Conservation (phyloP, 2,113 vertebrate species). For the Chionis minor region DNA sequence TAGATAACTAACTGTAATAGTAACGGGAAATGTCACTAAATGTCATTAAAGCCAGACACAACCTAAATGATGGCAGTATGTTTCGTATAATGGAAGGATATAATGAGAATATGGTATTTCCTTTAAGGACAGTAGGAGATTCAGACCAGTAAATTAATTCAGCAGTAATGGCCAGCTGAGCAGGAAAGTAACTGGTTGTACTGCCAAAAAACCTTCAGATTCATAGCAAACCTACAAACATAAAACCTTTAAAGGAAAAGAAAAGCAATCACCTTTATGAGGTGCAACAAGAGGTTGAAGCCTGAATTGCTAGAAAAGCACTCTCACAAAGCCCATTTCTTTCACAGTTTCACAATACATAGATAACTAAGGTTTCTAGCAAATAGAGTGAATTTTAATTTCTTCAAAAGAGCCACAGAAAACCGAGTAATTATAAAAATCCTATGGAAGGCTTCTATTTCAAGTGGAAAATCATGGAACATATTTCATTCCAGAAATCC, state of each 20-base stretch:
- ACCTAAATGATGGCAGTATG: conserved; percentile 4
- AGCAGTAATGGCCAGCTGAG: neutral
- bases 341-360: neutral
- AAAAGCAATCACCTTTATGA: neutral
- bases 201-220: neutral
- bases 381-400: neutral
- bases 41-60: conserved; percentile 45
- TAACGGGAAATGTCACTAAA: conserved; percentile 46
- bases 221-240: neutral
- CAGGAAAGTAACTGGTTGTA: neutral
- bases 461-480: neutral
- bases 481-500: neutral
- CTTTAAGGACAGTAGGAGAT: conserved; percentile 11
- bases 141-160: conserved; percentile 32
- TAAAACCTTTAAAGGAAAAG: neutral
- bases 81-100: conserved; percentile 14
- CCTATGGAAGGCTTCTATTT: neutral
- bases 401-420: neutral
- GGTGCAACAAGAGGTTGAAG: neutral
- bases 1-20: conserved; percentile 2
- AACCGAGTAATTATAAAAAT: neutral
- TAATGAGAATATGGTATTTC: conserved; percentile 39
- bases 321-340: neutral
- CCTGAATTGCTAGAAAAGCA: neutral
- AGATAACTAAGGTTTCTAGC: neutral